Percentiles rank a stretch among this genome's conserved stretches.
Conservation (phyloP, 1,140 invertebrate species). For the Periplaneta americana region DNA sequence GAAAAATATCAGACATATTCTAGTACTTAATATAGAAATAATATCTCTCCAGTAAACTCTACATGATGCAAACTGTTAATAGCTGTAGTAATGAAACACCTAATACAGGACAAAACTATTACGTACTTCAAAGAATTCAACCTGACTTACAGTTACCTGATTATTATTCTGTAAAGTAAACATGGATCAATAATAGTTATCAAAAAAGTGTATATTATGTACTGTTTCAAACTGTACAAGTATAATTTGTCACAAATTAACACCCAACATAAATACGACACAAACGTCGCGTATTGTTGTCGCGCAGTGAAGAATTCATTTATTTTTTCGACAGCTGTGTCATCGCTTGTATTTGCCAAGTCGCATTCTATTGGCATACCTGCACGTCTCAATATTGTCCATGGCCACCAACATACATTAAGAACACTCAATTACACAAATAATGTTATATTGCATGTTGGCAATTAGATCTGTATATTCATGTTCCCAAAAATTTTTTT, state of each 20-base stretch:
- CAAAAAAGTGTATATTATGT: neutral
- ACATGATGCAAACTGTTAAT: too few species aligned
- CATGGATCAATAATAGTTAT: constrained; percentile 27
- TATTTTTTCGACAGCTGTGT: neutral
- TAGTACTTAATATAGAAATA: too few species aligned
- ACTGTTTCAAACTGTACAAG: neutral
- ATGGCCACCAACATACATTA: neutral
- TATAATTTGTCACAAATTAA: neutral
- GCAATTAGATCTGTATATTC: too few species aligned
- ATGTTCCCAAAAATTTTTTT: too few species aligned
- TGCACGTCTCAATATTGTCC: neutral
- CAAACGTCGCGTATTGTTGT: neutral
- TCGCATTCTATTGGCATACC: neutral
- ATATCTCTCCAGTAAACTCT: too few species aligned
- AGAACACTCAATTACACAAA: neutral
- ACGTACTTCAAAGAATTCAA: neutral
- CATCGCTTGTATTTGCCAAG: too few species aligned
- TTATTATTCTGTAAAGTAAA: constrained; percentile 41
- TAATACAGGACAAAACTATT: too few species aligned
- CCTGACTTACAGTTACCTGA: constrained; percentile 31
- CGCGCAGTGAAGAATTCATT: neutral
- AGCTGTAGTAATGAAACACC: too few species aligned
- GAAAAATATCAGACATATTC: constrained; percentile 14
- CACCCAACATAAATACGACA: neutral
- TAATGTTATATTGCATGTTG: too few species aligned